phyloP scores from a whole-genome alignment of 1,140 invertebrate genomes.

The Pseudomyrmex dendroicus region DNA sequence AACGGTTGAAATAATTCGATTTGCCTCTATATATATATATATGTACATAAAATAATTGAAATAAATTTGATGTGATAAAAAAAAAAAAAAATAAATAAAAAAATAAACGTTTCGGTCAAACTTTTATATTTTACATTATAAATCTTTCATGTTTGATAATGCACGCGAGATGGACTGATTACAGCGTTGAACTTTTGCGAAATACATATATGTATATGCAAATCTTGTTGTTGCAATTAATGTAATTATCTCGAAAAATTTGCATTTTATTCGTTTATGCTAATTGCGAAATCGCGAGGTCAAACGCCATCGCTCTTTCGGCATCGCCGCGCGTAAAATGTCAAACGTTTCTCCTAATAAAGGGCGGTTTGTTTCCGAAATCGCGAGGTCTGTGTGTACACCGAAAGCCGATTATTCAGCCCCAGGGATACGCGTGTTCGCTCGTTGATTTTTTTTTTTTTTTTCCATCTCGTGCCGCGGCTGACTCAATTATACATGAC shows the following conservation, averaged over 20 bases:
- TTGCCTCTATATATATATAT: not conserved
- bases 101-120: not conserved
- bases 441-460: slow-evolving; percentile 71
- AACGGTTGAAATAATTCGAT: slow-evolving; percentile 25
- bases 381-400: slow-evolving; percentile 57
- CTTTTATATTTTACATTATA: not conserved
- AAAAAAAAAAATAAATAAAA: too few species aligned
- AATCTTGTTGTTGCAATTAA: slow-evolving; percentile 34
- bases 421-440: slow-evolving; percentile 61
- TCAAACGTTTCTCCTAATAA: slow-evolving; percentile 24
- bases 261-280: slow-evolving; percentile 14
- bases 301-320: not conserved
- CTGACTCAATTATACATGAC: slow-evolving; percentile 83
- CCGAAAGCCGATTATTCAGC: slow-evolving; percentile 78
- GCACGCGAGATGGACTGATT: slow-evolving; percentile 11
- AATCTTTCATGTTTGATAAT: slow-evolving; percentile 19
- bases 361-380: slow-evolving; percentile 46
- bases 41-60: not conserved
- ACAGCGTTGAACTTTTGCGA: not conserved
- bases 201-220: not conserved
- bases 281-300: slow-evolving; percentile 20
- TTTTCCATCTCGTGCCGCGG: slow-evolving; percentile 65
- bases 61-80: not conserved
- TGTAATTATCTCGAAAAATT: slow-evolving; percentile 32
- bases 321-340: slow-evolving; percentile 7